These are phyloP conservation scores for Catharus bicknelli DNA, from an alignment of 2,113 vertebrate species.

Conservation along the genomic window DNA sequence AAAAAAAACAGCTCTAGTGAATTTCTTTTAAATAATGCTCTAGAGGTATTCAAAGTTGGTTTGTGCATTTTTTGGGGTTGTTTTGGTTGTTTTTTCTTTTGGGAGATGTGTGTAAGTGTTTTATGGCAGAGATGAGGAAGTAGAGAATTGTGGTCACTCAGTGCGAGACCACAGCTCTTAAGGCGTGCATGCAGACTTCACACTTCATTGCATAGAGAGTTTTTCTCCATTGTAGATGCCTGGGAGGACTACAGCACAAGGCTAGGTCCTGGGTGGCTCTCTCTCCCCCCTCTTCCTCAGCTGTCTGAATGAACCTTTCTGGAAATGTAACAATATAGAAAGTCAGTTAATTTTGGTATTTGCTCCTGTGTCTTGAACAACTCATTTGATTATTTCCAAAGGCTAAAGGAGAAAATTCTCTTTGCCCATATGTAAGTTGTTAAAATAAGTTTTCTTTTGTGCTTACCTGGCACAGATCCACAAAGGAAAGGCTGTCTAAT, in stretches of 20 bases:
- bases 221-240: neutral
- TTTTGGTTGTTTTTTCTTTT: neutral
- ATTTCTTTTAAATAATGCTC: neutral
- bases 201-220: neutral
- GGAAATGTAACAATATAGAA: neutral
- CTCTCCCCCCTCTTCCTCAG: rapidly evolving
- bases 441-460: neutral
- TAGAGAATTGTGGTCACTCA: neutral
- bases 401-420: neutral
- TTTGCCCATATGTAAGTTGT: neutral
- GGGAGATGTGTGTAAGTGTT: neutral
- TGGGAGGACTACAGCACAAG: neutral
- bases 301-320: neutral
- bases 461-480: slow-evolving; percentile 39
- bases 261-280: neutral
- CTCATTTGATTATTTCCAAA: neutral
- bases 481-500: neutral
- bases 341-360: neutral
- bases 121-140: neutral
- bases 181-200: neutral
- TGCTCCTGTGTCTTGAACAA: neutral
- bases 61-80: neutral
- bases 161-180: neutral
- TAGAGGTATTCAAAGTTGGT: neutral
- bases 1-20: neutral